Percentiles rank a stretch among this genome's conserved stretches.
These are phyloP conservation scores for Lichenostomus cassidix DNA, from an alignment of 2,113 vertebrate genomes.

Conservation along the genomic window DNA sequence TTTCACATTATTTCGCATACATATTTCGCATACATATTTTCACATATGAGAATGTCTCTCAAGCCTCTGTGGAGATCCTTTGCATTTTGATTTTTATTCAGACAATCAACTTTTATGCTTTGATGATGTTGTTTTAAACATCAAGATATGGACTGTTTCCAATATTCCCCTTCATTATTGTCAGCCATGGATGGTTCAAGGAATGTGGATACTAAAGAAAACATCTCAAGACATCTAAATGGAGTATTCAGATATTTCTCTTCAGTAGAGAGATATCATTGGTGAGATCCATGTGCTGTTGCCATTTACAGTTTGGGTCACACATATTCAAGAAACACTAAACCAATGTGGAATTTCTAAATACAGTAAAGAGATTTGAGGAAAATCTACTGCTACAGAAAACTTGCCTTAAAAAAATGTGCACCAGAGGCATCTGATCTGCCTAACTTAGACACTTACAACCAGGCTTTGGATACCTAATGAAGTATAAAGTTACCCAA, in stretches of 20 bases:
- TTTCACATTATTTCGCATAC: background rate
- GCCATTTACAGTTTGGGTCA: background rate
- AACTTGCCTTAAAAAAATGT: background rate
- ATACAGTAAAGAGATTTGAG: background rate
- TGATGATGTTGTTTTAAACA: background rate
- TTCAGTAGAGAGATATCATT: background rate
- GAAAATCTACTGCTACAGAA: background rate
- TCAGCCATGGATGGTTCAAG: background rate
- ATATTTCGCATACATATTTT: background rate
- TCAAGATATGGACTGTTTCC: background rate
- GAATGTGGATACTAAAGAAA: background rate
- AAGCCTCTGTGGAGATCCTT: background rate
- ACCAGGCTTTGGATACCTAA: background rate
- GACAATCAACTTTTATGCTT: background rate
- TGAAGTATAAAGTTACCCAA: background rate
- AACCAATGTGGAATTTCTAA: background rate
- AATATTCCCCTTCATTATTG: background rate
- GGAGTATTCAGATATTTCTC: background rate
- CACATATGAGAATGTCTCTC: background rate
- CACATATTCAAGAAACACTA: background rate
- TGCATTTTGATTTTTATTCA: background rate
- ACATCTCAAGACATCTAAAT: background rate
- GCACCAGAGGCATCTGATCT: background rate
- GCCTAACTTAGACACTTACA: background rate
- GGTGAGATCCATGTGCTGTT: background rate